Evolutionary conservation across 2,888 invertebrate genomes (phyloP), one percentile per base, ranked within the genome.

Genomic region (Syrphus vitripennis): DNA sequence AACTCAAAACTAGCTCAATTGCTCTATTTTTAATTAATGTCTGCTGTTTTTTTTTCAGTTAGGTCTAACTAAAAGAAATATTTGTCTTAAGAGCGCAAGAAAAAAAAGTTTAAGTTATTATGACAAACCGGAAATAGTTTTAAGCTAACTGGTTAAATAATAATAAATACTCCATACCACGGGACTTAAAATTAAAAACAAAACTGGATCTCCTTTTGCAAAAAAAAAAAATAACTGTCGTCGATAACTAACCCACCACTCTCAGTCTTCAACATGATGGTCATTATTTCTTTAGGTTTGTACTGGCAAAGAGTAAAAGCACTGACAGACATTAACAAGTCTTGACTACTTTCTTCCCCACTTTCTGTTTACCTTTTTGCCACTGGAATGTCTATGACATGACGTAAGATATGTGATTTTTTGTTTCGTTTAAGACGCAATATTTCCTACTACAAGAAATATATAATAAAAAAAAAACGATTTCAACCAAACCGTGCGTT

Each of bases 331-430:
- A 34, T 70, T 61, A 72, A 55, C 53, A 40, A 69, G 31, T 59
- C 31, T 70, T 19, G 16, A 29, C 21, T 48, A 83, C 83, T 79
- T 83, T 83, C 83, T 74, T 75, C 48, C 57, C 75, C 75, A 59
- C 57, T 45, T 24, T 61, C 12, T 59, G 59, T 10, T 59, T 37
- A 45, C 37, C 21, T 21, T 59, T 31, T 59, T 40, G 24, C 24
- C 37, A 37, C 31, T 50, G 57, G 34, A 74, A 65, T 50, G 19
- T n/a, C 21, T 19, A 16, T 19, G 31, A 24, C 48, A 59, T 75
- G 79, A 83, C 83, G 83, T 75, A 79, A 79, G 45, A n/a, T 29
- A 34, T 59, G 34, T 59, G 21, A 37, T 14, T 31, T 34, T 1
- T 34, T n/a, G n/a, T n/a, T n/a, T 59, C 37, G 21, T 6, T 21